Evolutionary conservation across 2,797 vertebrate species (phyloP), one percentile per base, ranked within the genome.

Genomic region (Chelon labrosus): DNA sequence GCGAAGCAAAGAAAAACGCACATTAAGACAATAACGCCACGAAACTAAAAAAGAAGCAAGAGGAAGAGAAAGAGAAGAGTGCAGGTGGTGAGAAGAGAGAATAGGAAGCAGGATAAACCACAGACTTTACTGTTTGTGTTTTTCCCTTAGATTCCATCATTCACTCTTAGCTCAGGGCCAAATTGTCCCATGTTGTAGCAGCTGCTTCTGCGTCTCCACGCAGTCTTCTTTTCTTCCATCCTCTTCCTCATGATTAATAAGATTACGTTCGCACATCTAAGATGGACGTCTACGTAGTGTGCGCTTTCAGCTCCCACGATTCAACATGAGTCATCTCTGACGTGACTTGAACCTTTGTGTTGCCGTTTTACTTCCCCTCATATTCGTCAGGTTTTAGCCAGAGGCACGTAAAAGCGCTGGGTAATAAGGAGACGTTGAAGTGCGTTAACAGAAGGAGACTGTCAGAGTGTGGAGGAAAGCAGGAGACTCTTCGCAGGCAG

Each of bases 41-140:
- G 53, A 38, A 71, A 73, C 13, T 16, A 17, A 78, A 51, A 51
- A 59, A 41, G 19, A 59, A 37, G 59, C 57, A 59, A 71, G 54
- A 27, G 13, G 50, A n/a, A 27, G 19, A 38, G 19, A 38, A 44
- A 22, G 2, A 5, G 10, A 10, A 46, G 10, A 42, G 11, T 14
- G 13, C 25, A 20, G 2, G 12, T 4, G 20, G 38, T 1, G 41
- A 31, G n/a, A 2, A 63, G 6, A 69, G 47, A 50, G 16, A 44
- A 44, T 17, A 6, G 16, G 17, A 71, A 54, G 22, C 50, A 63
- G 58, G 50, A 71, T 41, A 65, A 69, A 77, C 22, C 5, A 42
- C 7, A 72, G 9, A 46, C 35, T 14, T 57, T 31, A 19, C 57
- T 54, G 37, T 56, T 53, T 62, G 42, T 67, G 22, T 50, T 49